Evolutionary conservation across 2,113 vertebrate genomes (phyloP), one percentile per base, ranked within the genome.

Genomic region (Sorex fumeus): DNA sequence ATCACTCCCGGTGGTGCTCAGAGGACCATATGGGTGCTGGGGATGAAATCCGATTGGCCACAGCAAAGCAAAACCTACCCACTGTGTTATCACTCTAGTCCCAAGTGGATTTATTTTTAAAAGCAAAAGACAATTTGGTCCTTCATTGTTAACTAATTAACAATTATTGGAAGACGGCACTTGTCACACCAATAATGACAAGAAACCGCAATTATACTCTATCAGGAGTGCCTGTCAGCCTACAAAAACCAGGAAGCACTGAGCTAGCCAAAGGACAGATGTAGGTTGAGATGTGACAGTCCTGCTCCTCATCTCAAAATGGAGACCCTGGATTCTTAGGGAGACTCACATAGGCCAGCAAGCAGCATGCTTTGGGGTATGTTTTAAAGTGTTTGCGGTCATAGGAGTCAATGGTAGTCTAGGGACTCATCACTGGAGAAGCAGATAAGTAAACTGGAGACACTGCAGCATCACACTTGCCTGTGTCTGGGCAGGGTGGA

Each of bases 261-360:
- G 43, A 34, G 32, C 12, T 79, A 67, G 8, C 0, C 0, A 50
- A 36, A 43, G 15, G 18, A 16, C 25, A 12, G 0, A 15, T 1
- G 15, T 1, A 28, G 2, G 6, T 28, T 60, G 12, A 25, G 60
- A 64, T 25, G 45, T 67, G 69, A 66, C 25, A 79, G 12, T 11
- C n/a, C 70, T 45, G 45, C 53, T 13, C 13, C 57, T 60, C 15
- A 60, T 60, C 57, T 60, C 57, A 60, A 18, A 18, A 21, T 4
- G 57, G 19, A 21, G 15, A 16, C 32, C 30, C 45, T 28, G 23
- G 71, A 36, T 32, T 60, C n/a, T 6, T 10, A 21, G 43, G 10
- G 12, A 18, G 15, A 64, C 23, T 64, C 11, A 19, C 64, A 27
- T 11, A 28, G 64, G 64, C 64, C 64, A 66, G 64, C 21, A 30